phyloP scores from a whole-genome alignment of 2,797 vertebrate genomes.

The Rhinichthys osculus region DNA sequence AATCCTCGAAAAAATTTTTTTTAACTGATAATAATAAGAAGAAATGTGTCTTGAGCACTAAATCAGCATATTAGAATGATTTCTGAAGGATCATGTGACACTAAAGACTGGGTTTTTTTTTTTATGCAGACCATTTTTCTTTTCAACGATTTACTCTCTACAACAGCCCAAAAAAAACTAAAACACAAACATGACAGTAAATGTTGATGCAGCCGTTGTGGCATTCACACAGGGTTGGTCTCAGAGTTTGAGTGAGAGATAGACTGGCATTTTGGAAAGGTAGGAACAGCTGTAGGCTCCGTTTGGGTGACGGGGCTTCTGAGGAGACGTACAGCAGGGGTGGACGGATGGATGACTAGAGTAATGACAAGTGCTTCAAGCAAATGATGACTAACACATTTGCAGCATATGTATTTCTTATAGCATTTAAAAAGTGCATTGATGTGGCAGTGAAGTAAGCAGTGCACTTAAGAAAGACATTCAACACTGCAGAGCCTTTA shows the following conservation, averaged over 20 bases:
- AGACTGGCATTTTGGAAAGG: slow-evolving; percentile 52
- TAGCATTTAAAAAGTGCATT: slow-evolving; percentile 52
- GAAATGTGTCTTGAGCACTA: not conserved
- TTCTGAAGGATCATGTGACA: not conserved
- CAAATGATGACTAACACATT: slow-evolving; percentile 67
- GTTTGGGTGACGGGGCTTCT: slow-evolving; percentile 36
- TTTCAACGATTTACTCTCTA: not conserved
- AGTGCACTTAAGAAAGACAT: slow-evolving; percentile 24
- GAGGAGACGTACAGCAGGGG: slow-evolving; percentile 34
- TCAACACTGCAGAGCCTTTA: not conserved
- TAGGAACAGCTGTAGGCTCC: slow-evolving; percentile 53
- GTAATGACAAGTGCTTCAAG: slow-evolving; percentile 68
- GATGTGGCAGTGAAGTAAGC: slow-evolving; percentile 51
- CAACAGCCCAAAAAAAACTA: not conserved
- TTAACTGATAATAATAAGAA: not conserved
- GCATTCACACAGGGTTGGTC: slow-evolving; percentile 20
- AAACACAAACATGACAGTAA: not conserved
- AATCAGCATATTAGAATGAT: not conserved
- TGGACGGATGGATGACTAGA: slow-evolving; percentile 59
- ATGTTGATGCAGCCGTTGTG: slow-evolving; percentile 28
- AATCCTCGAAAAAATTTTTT: no score
- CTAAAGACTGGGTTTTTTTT: not conserved
- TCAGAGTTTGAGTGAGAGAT: slow-evolving; percentile 48
- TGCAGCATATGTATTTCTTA: slow-evolving; percentile 55
- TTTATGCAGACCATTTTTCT: not conserved